phyloP scores from a whole-genome alignment of 2,113 vertebrate genomes.

The Atherinomorus stipes region DNA sequence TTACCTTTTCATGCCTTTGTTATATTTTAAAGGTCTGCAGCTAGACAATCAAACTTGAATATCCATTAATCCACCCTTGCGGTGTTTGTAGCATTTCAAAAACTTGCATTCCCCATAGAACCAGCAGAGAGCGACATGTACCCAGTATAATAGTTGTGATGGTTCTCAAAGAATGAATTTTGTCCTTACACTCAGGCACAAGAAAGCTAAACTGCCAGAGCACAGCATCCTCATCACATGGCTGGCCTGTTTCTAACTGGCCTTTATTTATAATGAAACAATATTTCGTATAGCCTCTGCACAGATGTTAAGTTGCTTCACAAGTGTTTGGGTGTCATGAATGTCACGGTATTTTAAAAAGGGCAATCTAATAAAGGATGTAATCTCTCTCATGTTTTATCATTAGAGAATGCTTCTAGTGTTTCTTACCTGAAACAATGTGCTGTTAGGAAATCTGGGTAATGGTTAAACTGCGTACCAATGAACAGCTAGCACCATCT shows the following conservation, averaged over 20 bases:
- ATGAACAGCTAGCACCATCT: conserved; percentile 30
- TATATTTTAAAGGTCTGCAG: too few species aligned
- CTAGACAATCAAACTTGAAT: too few species aligned
- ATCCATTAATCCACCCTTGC: too few species aligned
- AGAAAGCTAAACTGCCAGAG: neutral
- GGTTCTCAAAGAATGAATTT: too few species aligned
- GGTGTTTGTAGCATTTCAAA: too few species aligned
- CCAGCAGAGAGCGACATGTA: conserved; percentile 43
- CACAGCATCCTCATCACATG: neutral
- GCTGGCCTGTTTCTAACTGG: neutral
- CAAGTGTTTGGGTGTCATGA: neutral
- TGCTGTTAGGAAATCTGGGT: neutral
- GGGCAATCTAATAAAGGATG: neutral
- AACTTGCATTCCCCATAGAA: neutral
- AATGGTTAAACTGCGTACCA: conserved; percentile 5
- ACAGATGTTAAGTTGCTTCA: neutral
- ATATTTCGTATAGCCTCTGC: conserved; percentile 1
- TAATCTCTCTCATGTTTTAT: neutral
- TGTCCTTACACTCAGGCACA: neutral
- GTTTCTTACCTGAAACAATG: neutral
- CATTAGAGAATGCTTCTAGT: neutral
- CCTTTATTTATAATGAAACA: neutral
- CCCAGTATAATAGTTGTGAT: neutral
- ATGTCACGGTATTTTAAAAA: conserved; percentile 3
- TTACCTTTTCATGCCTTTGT: too few species aligned